Conservation (phyloP, 2,113 vertebrate genomes). For the Nesoenas mayeri region DNA sequence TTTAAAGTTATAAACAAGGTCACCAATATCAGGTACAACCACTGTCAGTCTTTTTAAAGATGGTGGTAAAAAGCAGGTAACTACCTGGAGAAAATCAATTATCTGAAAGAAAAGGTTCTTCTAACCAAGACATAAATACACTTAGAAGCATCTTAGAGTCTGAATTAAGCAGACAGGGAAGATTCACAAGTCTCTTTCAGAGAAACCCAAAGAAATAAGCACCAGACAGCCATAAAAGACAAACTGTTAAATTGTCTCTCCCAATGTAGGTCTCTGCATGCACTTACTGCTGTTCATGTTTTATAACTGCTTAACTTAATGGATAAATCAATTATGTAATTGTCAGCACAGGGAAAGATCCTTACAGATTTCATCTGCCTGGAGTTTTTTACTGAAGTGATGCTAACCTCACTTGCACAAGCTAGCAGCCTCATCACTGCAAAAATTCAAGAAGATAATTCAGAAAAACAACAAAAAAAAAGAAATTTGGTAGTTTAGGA, state of each 20-base stretch:
- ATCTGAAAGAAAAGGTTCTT: neutral
- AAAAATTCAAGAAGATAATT: neutral
- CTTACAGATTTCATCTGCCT: neutral
- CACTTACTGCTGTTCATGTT: conserved; percentile 21
- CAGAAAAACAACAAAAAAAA: neutral
- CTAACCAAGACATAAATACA: conserved; percentile 32
- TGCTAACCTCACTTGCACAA: neutral
- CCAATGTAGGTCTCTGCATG: neutral
- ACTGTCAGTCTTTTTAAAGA: neutral
- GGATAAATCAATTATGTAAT: conserved; percentile 52
- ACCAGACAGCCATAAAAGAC: conserved; percentile 50
- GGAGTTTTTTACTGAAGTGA: neutral
- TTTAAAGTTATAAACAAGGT: neutral
- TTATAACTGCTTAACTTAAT: conserved; percentile 42
- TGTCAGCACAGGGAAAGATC: neutral
- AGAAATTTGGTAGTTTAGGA: neutral
- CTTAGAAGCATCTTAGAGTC: conserved; percentile 8
- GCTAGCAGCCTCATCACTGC: neutral
- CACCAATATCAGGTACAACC: neutral
- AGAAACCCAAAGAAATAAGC: conserved; percentile 45
- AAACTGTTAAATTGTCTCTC: conserved; percentile 33
- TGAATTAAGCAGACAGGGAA: conserved; percentile 24
- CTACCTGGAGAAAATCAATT: conserved; percentile 15
- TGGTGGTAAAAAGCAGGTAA: neutral
- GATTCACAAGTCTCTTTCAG: conserved; percentile 54